Evolutionary conservation across 2,113 vertebrate genomes (phyloP), one percentile per base, ranked within the genome.

Genomic region (Oncorhynchus tshawytscha): DNA sequence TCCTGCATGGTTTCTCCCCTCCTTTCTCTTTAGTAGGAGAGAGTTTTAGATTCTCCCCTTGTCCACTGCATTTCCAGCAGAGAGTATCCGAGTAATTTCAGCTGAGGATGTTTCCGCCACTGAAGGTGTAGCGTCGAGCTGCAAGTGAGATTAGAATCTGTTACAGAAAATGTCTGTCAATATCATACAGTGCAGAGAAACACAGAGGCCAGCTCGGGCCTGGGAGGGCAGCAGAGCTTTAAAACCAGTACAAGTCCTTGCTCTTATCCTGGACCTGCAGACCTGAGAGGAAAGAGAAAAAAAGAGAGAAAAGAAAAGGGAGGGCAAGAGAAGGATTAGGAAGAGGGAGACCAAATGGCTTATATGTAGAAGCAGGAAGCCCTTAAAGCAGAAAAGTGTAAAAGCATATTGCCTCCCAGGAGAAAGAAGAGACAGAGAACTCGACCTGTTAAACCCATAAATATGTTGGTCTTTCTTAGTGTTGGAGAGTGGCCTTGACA

Each of bases 181-280:
- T 34, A 25, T 70, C 25, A 24, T 20, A 68, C 29, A 68, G 67
- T 31, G 89, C 86, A 94, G 90, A 91, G 88, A 91, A 82, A 85
- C 90, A 93, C 94, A 94, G 81, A 91, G 87, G 89, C 85, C 90
- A 84, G 91, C 84, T 83, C 77, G 92, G 81, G 80, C 69, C 71
- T 13, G 77, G 72, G 81, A 80, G 79, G 75, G 82, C 78, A 74
- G 73, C 62, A 85, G 78, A 6, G 31, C 60, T 71, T 92, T 98
- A 99, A 96, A 97, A 98, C 96, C 96, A 98, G 91, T 96, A 97
- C 84, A 98, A 94, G 89, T 98, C 95, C 94, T 98, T 98, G 96
- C 91, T 97, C 94, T 98, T 98, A 90, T 99, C 96, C 95, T 95
- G 96, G 87, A 93, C 90, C 91, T 96, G 96, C 88, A 98, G 94